phyloP scores from a whole-genome alignment of 2,113 vertebrate species.

The Rhinolophus sinicus region DNA sequence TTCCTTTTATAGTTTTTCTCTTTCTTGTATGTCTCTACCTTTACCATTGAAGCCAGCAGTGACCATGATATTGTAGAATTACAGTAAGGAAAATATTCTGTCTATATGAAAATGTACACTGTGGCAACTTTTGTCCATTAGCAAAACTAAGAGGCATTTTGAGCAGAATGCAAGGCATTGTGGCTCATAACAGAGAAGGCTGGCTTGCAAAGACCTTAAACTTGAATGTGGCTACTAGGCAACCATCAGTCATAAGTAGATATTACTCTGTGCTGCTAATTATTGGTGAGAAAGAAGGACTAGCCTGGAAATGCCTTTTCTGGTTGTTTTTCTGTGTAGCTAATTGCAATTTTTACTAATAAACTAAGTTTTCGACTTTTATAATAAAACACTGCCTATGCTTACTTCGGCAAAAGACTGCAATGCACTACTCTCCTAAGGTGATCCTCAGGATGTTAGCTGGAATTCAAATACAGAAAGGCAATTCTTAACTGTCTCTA shows the following conservation, averaged over 20 bases:
- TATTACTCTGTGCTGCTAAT: background rate
- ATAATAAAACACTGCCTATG: background rate
- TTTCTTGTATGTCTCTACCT: background rate
- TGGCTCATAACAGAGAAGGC: background rate
- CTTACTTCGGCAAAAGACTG: background rate
- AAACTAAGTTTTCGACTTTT: constrained; percentile 27
- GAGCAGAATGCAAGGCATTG: background rate
- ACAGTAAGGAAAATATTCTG: background rate
- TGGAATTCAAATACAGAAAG: background rate
- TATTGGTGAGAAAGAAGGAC: background rate
- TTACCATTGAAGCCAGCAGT: background rate
- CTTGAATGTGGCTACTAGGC: background rate
- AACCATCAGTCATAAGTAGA: background rate
- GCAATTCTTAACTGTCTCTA: background rate
- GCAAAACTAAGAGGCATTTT: background rate
- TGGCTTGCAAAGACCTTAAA: background rate
- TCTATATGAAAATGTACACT: background rate
- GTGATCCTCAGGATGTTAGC: background rate
- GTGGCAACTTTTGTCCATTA: background rate
- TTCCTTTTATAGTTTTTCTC: background rate
- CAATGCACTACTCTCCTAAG: background rate
- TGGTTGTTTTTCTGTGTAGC: background rate
- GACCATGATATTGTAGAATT: background rate
- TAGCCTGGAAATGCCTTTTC: background rate
- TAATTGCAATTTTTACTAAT: background rate